These are phyloP conservation scores for Pangasius larnaudii DNA, from an alignment of 2,797 vertebrate genomes.

Conservation along the genomic window DNA sequence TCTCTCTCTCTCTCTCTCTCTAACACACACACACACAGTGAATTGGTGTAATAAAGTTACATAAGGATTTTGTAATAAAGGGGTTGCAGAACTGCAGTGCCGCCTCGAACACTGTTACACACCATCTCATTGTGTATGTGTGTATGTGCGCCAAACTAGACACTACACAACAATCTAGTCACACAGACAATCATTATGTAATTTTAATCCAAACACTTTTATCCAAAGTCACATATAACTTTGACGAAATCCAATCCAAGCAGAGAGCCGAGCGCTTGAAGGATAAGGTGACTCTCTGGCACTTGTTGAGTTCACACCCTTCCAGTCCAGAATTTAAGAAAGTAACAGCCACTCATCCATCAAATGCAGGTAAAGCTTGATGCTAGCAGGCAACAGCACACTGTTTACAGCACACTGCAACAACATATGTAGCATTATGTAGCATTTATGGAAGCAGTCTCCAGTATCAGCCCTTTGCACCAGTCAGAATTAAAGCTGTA, in stretches of 20 bases:
- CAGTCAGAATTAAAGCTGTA: not conserved
- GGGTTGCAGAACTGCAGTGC: not conserved
- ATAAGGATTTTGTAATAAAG: no score
- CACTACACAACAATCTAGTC: not conserved
- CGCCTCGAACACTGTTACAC: not conserved
- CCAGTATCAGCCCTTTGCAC: no score
- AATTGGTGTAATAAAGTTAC: slow-evolving; percentile 5
- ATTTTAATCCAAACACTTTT: not conserved
- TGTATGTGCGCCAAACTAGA: not conserved
- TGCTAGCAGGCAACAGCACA: not conserved
- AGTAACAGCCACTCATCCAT: not conserved
- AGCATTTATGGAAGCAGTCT: no score
- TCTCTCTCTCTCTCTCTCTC: not conserved
- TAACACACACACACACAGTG: not conserved
- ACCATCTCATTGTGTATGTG: not conserved
- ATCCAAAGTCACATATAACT: not conserved
- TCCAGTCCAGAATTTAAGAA: not conserved
- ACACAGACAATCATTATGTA: not conserved
- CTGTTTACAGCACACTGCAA: not conserved
- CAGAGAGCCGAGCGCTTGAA: not conserved
- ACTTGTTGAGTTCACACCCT: not conserved
- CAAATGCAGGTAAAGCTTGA: not conserved
- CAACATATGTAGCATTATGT: no score
- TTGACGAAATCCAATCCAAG: not conserved
- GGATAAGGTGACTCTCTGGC: not conserved